These are phyloP conservation scores for Acleris emargana DNA, from an alignment of 2,888 invertebrate genomes.

Conservation along the genomic window DNA sequence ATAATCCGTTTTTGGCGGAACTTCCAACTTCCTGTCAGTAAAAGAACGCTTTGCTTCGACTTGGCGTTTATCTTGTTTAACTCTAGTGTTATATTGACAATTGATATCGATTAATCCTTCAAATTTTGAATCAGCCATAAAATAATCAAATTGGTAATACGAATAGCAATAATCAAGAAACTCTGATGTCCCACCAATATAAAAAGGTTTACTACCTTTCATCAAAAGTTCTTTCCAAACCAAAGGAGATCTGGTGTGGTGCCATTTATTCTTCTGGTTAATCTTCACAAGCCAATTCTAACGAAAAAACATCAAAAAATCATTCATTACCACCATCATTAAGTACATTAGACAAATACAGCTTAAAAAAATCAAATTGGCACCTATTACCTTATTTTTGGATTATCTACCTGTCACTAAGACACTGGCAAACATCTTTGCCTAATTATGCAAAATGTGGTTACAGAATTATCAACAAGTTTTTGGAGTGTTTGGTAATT, in stretches of 20 bases:
- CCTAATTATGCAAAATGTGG: too few species aligned
- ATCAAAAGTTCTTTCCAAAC: constrained; percentile 85
- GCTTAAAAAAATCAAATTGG: constrained; percentile 14
- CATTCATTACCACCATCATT: neutral
- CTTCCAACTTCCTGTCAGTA: constrained; percentile 21
- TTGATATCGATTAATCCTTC: constrained; percentile 56
- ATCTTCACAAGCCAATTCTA: constrained; percentile 78
- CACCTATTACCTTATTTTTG: too few species aligned
- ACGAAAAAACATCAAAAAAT: constrained; percentile 37
- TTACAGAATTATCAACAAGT: too few species aligned
- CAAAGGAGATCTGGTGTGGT: constrained; percentile 79
- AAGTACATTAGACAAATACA: neutral
- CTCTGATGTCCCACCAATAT: constrained; percentile 84
- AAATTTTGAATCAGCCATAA: constrained; percentile 58
- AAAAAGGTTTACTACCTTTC: constrained; percentile 79
- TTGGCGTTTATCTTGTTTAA: constrained; percentile 43
- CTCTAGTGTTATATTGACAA: constrained; percentile 58
- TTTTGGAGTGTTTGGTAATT: too few species aligned
- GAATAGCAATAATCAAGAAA: constrained; percentile 86
- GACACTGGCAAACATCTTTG: too few species aligned
- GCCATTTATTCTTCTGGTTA: constrained; percentile 82
- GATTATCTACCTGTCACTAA: too few species aligned
- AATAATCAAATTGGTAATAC: constrained; percentile 79
- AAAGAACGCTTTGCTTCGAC: constrained; percentile 31
- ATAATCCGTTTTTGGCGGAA: constrained; percentile 45